These are phyloP conservation scores for Natrix natrix DNA, from an alignment of 2,797 vertebrate species.

Conservation along the genomic window DNA sequence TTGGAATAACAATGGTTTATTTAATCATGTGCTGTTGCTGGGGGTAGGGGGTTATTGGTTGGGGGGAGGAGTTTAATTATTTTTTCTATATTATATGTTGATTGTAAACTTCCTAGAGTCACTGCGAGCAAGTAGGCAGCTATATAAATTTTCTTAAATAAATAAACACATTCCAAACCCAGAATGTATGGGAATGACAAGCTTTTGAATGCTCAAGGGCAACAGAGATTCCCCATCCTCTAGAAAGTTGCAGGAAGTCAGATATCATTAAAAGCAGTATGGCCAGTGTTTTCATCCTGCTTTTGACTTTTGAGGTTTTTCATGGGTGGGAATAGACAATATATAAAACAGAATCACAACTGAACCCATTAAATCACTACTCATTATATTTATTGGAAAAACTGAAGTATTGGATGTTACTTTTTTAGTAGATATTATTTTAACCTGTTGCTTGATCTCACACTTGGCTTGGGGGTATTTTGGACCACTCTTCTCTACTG, in stretches of 20 bases:
- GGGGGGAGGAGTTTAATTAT: neutral
- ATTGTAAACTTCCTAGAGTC: neutral
- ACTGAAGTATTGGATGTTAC: neutral
- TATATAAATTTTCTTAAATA: neutral
- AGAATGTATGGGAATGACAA: neutral
- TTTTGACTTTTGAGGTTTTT: neutral
- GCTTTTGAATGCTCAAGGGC: neutral
- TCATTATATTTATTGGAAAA: neutral
- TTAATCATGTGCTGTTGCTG: neutral
- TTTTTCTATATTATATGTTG: neutral
- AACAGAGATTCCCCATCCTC: neutral
- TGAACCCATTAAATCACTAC: neutral
- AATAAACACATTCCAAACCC: too few species aligned
- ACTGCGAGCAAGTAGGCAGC: neutral
- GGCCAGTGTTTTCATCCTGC: neutral
- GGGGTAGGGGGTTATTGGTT: neutral
- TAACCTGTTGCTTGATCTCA: neutral
- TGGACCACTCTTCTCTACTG: neutral
- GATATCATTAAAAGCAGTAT: neutral
- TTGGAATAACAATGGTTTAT: neutral
- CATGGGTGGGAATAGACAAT: neutral
- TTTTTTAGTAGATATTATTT: neutral
- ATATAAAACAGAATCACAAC: neutral
- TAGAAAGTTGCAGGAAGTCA: neutral
- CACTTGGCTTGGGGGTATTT: neutral